phyloP scores from a whole-genome alignment of 2,888 invertebrate species.

The Nephrotoma appendiculata region DNA sequence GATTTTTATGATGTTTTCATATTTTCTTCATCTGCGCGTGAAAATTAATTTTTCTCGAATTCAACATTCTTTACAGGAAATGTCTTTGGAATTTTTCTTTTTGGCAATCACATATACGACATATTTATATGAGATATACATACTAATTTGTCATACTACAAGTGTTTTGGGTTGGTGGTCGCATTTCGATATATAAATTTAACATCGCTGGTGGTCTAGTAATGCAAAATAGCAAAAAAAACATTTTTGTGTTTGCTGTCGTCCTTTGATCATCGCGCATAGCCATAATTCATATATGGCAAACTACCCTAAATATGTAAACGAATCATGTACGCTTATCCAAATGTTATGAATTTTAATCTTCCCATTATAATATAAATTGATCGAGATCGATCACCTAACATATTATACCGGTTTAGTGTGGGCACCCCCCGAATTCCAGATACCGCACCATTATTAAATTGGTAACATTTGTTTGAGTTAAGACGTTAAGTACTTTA shows the following conservation, averaged over 20 bases:
- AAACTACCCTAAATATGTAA: neutral
- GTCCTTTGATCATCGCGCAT: neutral
- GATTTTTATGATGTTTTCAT: neutral
- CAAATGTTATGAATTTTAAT: neutral
- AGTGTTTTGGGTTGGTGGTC: neutral
- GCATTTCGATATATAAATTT: neutral
- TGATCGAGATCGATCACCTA: neutral
- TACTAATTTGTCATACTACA: neutral
- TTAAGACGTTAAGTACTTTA: neutral
- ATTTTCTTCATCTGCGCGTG: neutral
- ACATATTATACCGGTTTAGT: too few species aligned
- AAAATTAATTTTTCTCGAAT: neutral
- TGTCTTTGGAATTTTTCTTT: neutral
- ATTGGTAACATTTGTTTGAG: neutral
- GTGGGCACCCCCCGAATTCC: neutral
- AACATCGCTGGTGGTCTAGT: neutral
- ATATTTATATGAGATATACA: neutral
- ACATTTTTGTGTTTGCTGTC: neutral
- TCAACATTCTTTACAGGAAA: neutral
- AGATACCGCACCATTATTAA: neutral
- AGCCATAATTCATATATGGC: neutral
- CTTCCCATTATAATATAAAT: neutral
- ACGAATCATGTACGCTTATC: neutral
- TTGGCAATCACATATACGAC: neutral
- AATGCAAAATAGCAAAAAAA: neutral